Percentiles rank a stretch among this genome's conserved stretches.
These are phyloP conservation scores for Drosophila rhopaloa DNA, from an alignment of 1,140 invertebrate species.

Conservation along the genomic window DNA sequence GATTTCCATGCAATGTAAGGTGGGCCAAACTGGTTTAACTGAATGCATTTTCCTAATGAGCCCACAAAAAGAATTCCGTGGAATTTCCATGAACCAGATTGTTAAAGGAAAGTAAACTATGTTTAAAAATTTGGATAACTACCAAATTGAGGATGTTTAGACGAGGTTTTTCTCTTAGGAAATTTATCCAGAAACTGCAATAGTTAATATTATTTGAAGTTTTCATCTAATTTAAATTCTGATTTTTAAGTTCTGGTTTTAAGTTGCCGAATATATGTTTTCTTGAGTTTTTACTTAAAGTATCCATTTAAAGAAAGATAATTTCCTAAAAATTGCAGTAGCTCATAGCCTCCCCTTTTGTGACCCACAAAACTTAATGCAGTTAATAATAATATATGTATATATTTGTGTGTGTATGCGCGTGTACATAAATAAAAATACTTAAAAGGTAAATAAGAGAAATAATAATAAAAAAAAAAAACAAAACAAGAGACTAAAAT, in stretches of 20 bases:
- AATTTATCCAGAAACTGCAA: no score
- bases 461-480: slow-evolving; percentile 16
- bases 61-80: background rate
- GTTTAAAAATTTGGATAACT: no score
- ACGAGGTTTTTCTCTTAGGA: no score
- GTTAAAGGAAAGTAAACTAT: no score
- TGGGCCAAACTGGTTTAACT: background rate
- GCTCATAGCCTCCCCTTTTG: background rate
- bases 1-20: no score
- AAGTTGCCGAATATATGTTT: no score
- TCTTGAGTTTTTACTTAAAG: no score
- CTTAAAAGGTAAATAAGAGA: slow-evolving; percentile 34
- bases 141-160: no score
- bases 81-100: background rate
- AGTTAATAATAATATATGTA: slow-evolving; percentile 11
- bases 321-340: no score
- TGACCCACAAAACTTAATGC: no score
- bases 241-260: no score
- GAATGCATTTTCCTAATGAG: background rate
- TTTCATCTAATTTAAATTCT: background rate
- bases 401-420: slow-evolving; percentile 33
- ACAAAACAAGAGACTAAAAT: slow-evolving; percentile 15
- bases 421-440: slow-evolving; percentile 55
- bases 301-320: no score
- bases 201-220: background rate